Base-by-base conservation (phyloP, 92 coral and sea anemone genomes). In the Porites divaricata region DNA sequence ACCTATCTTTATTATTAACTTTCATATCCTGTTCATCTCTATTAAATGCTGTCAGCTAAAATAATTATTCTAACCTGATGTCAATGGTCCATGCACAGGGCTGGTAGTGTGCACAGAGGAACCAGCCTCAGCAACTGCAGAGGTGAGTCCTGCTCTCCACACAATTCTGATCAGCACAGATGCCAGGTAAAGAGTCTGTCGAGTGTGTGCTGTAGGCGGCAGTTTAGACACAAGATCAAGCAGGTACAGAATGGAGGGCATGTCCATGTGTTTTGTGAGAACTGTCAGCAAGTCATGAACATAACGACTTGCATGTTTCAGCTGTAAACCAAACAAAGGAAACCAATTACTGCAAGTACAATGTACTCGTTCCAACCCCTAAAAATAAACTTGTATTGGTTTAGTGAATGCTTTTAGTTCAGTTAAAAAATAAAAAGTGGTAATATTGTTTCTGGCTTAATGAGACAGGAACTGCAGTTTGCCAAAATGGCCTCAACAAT, bases 291-390 rank as follows among this genome's bases (percentile, higher is more conserved):
- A 77, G 81, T 96, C 99, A 72, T 96, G 99, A 16, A 96, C 99
- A 77, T 96, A 95, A 49, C 99, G 99, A 64, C 99, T 96, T 11
- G 98, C 99, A 86, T 96, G 99, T 79, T 96, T 96, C 63, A 96
- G 93, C 99, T 96, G 84, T 2, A 89, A 80, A 70, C 52, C 51
- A 41, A 62, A 24, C 51, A 76, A 16, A 71, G 16, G 45, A 35
- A 35, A 35, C 6, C 45, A 35, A 0, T 35, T 35, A 35, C 45
- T 35, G 45, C 45, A 35, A 0, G 45, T 35, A 35, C 45, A 35
- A 35, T 35, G 45, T 35, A 35, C 4, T 35, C 4, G 45, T 35
- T 35, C 45, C 45, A 35, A 35, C 45, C 45, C 45, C 0, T 4
- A 35, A 4, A 4, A 35, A 35, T 35, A 4, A 4, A 35, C 45